These are phyloP conservation scores for Apis laboriosa DNA, from an alignment of 1,140 invertebrate species.

Conservation along the genomic window DNA sequence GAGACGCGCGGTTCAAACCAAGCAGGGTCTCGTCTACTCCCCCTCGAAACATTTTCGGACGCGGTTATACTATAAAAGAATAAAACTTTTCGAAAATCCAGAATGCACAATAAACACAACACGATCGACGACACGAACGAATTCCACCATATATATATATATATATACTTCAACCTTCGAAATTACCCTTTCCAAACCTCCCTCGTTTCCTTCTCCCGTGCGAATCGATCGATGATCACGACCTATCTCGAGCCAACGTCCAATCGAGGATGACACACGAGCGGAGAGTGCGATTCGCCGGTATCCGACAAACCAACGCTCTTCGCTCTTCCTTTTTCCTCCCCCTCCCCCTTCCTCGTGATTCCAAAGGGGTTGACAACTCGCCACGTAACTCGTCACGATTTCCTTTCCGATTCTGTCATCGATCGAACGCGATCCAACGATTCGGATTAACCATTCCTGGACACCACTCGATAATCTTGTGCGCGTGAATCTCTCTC, in stretches of 20 bases:
- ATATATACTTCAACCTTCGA: not conserved
- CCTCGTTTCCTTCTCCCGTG: not conserved
- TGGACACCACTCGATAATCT: not conserved
- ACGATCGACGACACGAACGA: too few species aligned
- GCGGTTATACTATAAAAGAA: too few species aligned
- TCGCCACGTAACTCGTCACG: not conserved
- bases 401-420: slow-evolving; percentile 5
- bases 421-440: slow-evolving; percentile 17
- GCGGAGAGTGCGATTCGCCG: not conserved
- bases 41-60: too few species aligned
- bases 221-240: slow-evolving; percentile 42
- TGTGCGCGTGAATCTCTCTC: not conserved
- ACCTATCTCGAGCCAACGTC: slow-evolving; percentile 3
- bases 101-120: too few species aligned
- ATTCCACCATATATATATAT: not conserved
- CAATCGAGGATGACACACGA: not conserved
- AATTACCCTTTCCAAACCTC: not conserved
- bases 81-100: too few species aligned
- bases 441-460: not conserved
- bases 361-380: not conserved
- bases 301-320: not conserved
- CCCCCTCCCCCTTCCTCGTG: too few species aligned
- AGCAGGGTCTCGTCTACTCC: too few species aligned
- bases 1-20: too few species aligned
- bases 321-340: not conserved